Evolutionary conservation across 1,140 invertebrate genomes (phyloP), one percentile per base, ranked within the genome.

Genomic region (Drosophila busckii): DNA sequence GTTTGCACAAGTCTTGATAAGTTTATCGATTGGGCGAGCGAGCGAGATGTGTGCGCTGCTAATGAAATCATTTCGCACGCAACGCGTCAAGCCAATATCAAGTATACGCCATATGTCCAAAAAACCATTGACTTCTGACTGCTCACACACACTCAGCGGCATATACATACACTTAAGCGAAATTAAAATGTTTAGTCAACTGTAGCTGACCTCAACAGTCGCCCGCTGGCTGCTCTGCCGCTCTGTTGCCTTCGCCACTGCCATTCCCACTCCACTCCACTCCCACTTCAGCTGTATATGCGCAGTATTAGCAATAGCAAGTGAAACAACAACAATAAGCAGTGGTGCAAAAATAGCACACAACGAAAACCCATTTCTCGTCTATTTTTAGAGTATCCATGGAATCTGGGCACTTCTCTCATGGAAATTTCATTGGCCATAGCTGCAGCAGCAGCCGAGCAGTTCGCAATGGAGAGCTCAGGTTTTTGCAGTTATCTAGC

Each of bases 111-210:
- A 73, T 78, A 64, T 80, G 73, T 32, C 75, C n/a, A n/a, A 60
- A 70, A 78, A 78, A 66, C 73, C 73, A 78, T 80, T 78, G 73
- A 78, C 73, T 78, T 80, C 48, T 68, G 48, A 38, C 62, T 19
- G 10, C 34, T 16, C n/a, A 38, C 28, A 17, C 15, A 34, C 10
- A 16, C 26, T 25, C 34, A 46, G 10, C 2, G 25, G 9, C 25
- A 17, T 13, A 42, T 29, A 31, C 37, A 12, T 22, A 40, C 40
- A 29, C 54, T 48, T 17, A 58, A 55, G 26, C 48, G 34, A 78
- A 80, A 80, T 78, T 73, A 82, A 78, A 78, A 78, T 78, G 73
- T 73, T 80, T 78, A 78, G 75, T 78, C 73, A 78, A 82, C 75
- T 78, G 73, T 82, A 69, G 59, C 63, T 62, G 70, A 76, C 70